Evolutionary conservation across 1,140 invertebrate species (phyloP), one percentile per base, ranked within the genome.

Genomic region (Psix sp.): DNA sequence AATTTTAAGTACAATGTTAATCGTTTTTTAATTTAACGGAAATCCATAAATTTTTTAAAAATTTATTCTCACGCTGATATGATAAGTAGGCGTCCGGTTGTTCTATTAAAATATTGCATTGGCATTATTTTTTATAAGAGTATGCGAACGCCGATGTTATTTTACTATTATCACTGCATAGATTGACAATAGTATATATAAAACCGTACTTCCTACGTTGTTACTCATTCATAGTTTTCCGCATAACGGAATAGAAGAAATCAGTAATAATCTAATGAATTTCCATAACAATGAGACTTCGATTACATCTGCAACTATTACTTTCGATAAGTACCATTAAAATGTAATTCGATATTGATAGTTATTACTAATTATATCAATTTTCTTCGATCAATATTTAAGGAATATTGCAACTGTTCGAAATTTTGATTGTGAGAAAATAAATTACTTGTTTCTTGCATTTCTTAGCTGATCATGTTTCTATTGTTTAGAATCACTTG

Each of bases 201-300:
- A 59, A 59, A 31, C 31, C 40, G 18, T 42, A 26, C 31, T 29
- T 26, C 29, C 13, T 31, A 46, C 31, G 36, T 59, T 36, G 4
- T 13, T 26, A 16, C 38, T 54, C 49, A 54, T 54, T 54, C 39
- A 56, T 56, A 56, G 39, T 56, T 39, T 21, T 56, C 10, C 52
- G 15, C 14, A 18, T 18, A 14, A 36, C 36, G 18, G 35, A 57
- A 33, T 16, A 21, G 40, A 57, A 18, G 17, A 21, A n/a, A 40
- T 31, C 17, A 46, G 5, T 49, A n/a, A n/a, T n/a, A n/a, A n/a
- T n/a, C n/a, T n/a, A n/a, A n/a, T n/a, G n/a, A n/a, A n/a, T 10
- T 33, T 21, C 1, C 14, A 49, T 49, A 36, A 46, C n/a, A 46
- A 46, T 46, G 43, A 46, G 17, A 11, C 33, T 17, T 3, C 14